These are phyloP conservation scores for Aegotheles bennettii DNA, from an alignment of 2,113 vertebrate species.

Conservation along the genomic window DNA sequence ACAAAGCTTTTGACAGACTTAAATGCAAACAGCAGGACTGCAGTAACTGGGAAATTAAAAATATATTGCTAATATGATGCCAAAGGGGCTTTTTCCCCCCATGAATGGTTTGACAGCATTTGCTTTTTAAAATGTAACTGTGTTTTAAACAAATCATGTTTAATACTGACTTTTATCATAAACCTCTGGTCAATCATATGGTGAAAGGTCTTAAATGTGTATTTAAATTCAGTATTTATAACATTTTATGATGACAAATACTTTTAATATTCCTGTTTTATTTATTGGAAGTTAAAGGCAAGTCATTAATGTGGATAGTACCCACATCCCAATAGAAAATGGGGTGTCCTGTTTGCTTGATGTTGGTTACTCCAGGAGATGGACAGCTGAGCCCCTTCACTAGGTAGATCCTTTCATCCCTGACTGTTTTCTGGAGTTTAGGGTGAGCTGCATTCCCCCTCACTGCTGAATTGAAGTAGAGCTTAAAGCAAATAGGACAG, in stretches of 20 bases:
- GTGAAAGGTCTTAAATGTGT: background rate
- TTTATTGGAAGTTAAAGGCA: background rate
- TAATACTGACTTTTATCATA: conserved; percentile 5
- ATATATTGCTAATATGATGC: conserved; percentile 27
- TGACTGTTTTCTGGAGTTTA: background rate
- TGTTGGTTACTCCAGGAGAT: background rate
- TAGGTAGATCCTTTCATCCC: background rate
- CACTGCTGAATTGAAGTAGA: background rate
- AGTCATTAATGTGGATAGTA: background rate
- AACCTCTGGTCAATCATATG: background rate
- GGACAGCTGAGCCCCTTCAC: background rate
- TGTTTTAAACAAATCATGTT: conserved; percentile 23
- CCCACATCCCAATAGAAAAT: background rate
- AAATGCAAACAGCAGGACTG: conserved; percentile 40
- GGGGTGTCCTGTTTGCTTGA: background rate
- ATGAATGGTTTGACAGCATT: background rate
- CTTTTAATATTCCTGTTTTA: background rate
- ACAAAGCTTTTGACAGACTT: conserved; percentile 36
- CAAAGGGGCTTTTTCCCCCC: background rate
- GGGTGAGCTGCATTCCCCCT: background rate
- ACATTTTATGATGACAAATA: background rate
- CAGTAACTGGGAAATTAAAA: conserved; percentile 40
- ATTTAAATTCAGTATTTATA: background rate
- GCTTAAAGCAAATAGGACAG: background rate
- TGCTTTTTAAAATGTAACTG: background rate